Conservation (phyloP, 2,888 invertebrate genomes). For the Panopea generosa region DNA sequence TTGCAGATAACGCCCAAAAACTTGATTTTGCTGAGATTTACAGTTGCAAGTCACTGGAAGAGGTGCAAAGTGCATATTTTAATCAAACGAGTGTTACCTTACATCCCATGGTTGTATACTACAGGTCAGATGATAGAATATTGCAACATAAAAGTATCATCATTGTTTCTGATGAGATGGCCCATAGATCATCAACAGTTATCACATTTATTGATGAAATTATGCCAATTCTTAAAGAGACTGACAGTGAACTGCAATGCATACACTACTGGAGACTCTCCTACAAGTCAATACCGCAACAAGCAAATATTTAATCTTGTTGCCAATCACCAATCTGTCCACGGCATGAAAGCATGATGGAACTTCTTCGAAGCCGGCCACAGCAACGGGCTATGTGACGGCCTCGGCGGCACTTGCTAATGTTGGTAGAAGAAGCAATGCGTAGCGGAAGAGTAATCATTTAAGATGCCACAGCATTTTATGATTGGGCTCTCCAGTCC, state of each 20-base stretch:
- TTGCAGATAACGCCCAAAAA: slow-evolving; percentile 19
- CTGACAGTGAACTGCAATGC: neutral
- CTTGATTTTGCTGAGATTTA: slow-evolving; percentile 42
- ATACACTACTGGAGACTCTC: slow-evolving; percentile 28
- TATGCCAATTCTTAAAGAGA: slow-evolving; percentile 33
- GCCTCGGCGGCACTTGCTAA: slow-evolving; percentile 3
- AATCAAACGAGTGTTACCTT: slow-evolving; percentile 41
- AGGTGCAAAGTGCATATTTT: slow-evolving; percentile 38
- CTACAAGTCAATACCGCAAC: slow-evolving; percentile 50
- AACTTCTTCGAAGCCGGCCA: slow-evolving; percentile 19
- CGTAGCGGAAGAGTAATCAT: slow-evolving; percentile 4
- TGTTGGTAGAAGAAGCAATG: slow-evolving; percentile 20
- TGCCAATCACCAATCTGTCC: slow-evolving; percentile 13
- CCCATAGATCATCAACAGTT: slow-evolving; percentile 44
- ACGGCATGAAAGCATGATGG: neutral
- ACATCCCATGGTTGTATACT: slow-evolving; percentile 57
- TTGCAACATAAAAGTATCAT: slow-evolving; percentile 42
- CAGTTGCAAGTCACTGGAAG: slow-evolving; percentile 23
- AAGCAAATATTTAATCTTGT: slow-evolving; percentile 41
- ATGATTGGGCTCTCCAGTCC: neutral
- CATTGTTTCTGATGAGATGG: slow-evolving; percentile 48
- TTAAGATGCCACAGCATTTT: neutral
- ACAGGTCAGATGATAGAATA: slow-evolving; percentile 2
- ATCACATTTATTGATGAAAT: slow-evolving; percentile 39
- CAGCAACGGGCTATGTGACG: slow-evolving; percentile 16